A percentile compares a stretch with the other conserved stretches of the same genome.
Conservation (phyloP, 2,888 invertebrate species). For the Cheilosia urbana region DNA sequence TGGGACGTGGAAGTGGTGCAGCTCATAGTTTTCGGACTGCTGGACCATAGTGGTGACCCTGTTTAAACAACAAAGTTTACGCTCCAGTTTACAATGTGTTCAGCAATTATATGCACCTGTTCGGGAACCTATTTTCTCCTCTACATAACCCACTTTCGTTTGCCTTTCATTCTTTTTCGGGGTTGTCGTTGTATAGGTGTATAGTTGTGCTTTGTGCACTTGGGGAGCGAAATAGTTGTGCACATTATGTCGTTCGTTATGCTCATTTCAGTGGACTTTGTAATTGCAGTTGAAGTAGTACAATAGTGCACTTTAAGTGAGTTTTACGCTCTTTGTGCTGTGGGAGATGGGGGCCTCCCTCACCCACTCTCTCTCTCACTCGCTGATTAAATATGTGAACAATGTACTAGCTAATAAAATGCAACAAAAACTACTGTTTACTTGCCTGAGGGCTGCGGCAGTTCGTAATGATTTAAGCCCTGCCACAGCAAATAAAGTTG, state of each 20-base stretch:
- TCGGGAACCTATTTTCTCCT: constrained; percentile 57
- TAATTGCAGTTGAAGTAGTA: constrained; percentile 46
- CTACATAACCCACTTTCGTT: constrained; percentile 48
- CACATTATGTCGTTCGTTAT: constrained; percentile 52
- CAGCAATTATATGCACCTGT: constrained; percentile 74
- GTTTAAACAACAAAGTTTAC: constrained; percentile 73
- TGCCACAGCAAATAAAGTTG: neutral
- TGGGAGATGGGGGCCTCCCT: constrained; percentile 12
- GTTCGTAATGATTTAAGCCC: neutral
- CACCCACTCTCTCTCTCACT: too few species aligned
- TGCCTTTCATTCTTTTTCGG: constrained; percentile 38
- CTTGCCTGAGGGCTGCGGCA: neutral
- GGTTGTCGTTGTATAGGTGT: neutral
- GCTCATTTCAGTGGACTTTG: constrained; percentile 36
- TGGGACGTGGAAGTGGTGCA: neutral
- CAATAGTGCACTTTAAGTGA: constrained; percentile 6
- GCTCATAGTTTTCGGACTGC: constrained; percentile 57
- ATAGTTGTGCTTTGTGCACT: constrained; percentile 13
- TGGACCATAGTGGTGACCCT: constrained; percentile 56
- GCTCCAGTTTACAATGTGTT: constrained; percentile 74
- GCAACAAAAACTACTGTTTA: neutral
- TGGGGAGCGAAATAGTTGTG: constrained; percentile 47
- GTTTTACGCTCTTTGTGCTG: constrained; percentile 14
- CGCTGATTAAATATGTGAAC: constrained; percentile 41
- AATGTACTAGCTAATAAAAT: neutral